Evolutionary conservation across 1,140 invertebrate genomes (phyloP).

Genomic region (Wasmannia auropunctata): DNA sequence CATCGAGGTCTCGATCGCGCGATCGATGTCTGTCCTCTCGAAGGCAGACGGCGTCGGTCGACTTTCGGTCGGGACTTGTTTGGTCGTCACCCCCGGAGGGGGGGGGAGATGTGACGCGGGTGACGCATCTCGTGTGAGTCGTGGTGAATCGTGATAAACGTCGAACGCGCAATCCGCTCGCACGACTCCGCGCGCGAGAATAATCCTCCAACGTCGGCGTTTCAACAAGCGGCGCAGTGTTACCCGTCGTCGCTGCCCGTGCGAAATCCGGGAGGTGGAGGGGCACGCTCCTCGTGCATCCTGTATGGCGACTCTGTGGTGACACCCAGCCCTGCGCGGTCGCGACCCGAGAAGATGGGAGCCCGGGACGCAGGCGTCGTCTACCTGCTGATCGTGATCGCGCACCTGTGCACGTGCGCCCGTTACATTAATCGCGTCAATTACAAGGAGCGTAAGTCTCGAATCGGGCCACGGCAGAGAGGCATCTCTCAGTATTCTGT

Average conservation of each 20-base stretch:
- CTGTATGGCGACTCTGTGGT: slow-evolving; percentile 67
- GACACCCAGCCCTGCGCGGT: slow-evolving; percentile 19
- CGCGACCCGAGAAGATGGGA: slow-evolving; percentile 61
- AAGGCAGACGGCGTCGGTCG: neutral
- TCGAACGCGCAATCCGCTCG: neutral
- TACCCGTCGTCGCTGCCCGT: neutral
- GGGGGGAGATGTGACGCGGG: neutral
- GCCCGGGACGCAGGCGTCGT: slow-evolving; percentile 19
- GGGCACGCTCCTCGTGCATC: neutral
- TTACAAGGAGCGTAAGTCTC: slow-evolving; percentile 53
- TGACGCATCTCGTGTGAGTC: neutral
- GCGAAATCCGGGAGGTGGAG: neutral
- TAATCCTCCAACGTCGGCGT: neutral
- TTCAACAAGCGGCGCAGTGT: neutral
- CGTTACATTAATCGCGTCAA: neutral
- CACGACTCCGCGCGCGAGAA: neutral
- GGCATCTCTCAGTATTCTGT: too few species aligned
- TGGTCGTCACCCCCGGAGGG: neutral
- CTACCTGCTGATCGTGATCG: slow-evolving; percentile 19
- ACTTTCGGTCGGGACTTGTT: neutral
- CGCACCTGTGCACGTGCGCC: slow-evolving; percentile 44
- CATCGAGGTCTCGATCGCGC: slow-evolving; percentile 20
- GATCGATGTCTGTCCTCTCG: slow-evolving; percentile 16
- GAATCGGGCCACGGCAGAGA: fast-evolving
- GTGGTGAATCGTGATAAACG: too few species aligned